Base-by-base conservation (phyloP, 2,797 vertebrate species). In the Xerus rutilus region DNA sequence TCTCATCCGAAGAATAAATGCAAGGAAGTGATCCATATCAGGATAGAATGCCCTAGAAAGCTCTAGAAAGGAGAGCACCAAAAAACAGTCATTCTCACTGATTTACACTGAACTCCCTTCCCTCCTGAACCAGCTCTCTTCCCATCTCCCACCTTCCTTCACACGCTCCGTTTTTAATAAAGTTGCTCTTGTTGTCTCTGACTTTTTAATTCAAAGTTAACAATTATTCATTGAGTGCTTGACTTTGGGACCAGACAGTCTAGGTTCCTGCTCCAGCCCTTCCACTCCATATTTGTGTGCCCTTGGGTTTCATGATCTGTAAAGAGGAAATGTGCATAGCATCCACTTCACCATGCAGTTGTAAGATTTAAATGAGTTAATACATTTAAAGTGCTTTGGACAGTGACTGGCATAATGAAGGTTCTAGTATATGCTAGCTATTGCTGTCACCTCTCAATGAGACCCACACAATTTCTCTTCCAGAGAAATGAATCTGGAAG, bases 41-140 rank as follows among this genome's bases (percentile, higher is more conserved):
- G 10, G 10, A 86, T 12, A 83, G 82, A 81, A 70, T n/a, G 59
- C 7, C 62, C 86, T 79, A 86, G 78, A 95, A 92, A 92, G n/a
- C 77, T 81, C 94, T 91, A 93, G 77, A 92, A 74, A 97, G 25
- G 20, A 85, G 18, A 82, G 8, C 28, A 64, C 28, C 23, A 82
- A 81, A 86, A 87, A 86, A 86, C 6, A 52, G 47, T 13, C 67
- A 65, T 5, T 70, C 20, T 23, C 35, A 77, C 23, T 45, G 47
- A n/a, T 78, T 89, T 89, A 57, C 30, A 87, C 35, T 47, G 12
- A 94, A 30, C 62, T 84, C 72, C 3, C 47, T 74, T 47, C 6
- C 47, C 85, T 95, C 86, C 69, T 93, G 17, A 20, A 49, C 39
- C 21, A 57, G 15, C 7, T 2, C 13, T 45, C 7, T 64, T 4